Evolutionary conservation across 2,888 invertebrate genomes (phyloP).

Genomic region (Xylophagus ater): DNA sequence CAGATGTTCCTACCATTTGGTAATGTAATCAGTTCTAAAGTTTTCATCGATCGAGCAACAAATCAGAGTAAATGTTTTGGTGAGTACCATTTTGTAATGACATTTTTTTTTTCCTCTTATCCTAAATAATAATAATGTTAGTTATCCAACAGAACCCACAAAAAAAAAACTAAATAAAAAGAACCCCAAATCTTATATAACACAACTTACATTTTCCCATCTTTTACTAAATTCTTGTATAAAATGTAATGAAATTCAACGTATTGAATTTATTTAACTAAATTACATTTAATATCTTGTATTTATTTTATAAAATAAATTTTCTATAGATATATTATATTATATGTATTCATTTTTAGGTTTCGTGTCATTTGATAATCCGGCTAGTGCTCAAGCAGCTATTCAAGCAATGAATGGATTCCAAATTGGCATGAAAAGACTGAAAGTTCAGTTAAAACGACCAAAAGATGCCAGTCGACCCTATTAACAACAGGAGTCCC

Average conservation of each 20-base stretch:
- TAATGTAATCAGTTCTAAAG: conserved; percentile 99
- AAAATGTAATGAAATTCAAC: conserved; percentile 8
- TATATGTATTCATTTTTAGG: conserved; percentile 47
- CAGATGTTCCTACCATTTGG: conserved; percentile 99
- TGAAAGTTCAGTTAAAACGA: conserved; percentile 98
- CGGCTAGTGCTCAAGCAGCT: conserved; percentile 93
- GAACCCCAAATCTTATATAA: not conserved
- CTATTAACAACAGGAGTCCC: conserved; percentile 70
- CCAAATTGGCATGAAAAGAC: conserved; percentile 99
- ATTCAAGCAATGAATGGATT: conserved; percentile 99
- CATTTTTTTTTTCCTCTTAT: no score
- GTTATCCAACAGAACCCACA: no score
- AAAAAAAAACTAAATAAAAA: not conserved
- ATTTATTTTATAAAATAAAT: conserved; percentile 1
- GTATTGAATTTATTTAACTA: conserved; percentile 5
- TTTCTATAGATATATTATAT: conserved; percentile 5
- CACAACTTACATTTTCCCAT: not conserved
- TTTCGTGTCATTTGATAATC: conserved; percentile 99
- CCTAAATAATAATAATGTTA: no score
- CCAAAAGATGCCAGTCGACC: conserved; percentile 97
- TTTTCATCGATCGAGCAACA: conserved; percentile 98
- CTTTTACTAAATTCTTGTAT: conserved; percentile 5
- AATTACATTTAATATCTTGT: conserved; percentile 2
- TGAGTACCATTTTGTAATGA: conserved; percentile 45
- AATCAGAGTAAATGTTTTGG: conserved; percentile 99